Evolutionary conservation across 2,113 vertebrate species (phyloP), one percentile per base, ranked within the genome.

Genomic region (Psettodes erumei): DNA sequence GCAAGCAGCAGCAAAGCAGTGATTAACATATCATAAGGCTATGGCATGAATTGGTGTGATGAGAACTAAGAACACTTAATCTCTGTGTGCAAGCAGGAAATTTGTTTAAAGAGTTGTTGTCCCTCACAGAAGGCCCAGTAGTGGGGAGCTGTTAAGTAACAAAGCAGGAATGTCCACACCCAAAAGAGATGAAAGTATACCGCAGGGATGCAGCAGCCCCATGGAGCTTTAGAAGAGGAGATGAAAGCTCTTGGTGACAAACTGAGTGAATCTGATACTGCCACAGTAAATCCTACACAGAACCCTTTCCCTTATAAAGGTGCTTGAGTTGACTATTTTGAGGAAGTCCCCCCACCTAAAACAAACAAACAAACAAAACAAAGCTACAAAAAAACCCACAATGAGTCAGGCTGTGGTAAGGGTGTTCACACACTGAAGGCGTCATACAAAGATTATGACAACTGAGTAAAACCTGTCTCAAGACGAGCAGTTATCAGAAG

Each of bases 221-320:
- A 33, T 19, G 27, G 64, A 60, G 40, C 70, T 48, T 68, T 74
- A 47, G 53, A 60, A 45, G 16, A 32, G 28, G 61, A 67, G 45
- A 76, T 66, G 47, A 66, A 67, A 61, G 60, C 40, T 71, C 30
- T 60, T 21, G 72, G 79, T 53, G 48, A 51, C 51, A 75, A 48
- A 38, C 37, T 48, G 32, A 67, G 67, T 55, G 8, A 42, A 56
- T 66, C 19, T 35, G 30, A 40, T 76, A 55, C 60, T 69, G 48
- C 50, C 55, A 51, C 53, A 65, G 67, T 76, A 62, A 77, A 82
- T 61, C 55, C 40, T 15, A 15, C 35, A 25, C 35, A 48, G 32
- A 60, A 60, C 21, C n/a, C 48, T 50, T 60, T 58, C 30, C 53
- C 19, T 18, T 33, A 16, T 28, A 21, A 55, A 38, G 27, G 19